Evolutionary conservation across 2,888 invertebrate species (phyloP).

Genomic region (Nymphalis urticae): DNA sequence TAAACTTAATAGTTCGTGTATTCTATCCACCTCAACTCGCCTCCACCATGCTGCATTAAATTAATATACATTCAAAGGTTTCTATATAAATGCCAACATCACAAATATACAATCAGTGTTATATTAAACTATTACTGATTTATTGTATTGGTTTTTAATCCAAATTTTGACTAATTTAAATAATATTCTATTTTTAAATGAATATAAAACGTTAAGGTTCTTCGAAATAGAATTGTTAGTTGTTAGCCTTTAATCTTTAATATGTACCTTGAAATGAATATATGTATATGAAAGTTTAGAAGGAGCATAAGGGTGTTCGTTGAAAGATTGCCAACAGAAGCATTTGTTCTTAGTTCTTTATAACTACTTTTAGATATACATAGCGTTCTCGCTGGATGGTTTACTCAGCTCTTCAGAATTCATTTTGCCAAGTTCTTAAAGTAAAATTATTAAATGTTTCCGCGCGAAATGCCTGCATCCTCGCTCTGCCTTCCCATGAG

Average conservation of each 20-base stretch:
- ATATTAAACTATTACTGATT: too few species aligned
- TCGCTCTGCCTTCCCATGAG: background rate
- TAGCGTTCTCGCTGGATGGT: slow-evolving; percentile 4
- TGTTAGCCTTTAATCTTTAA: background rate
- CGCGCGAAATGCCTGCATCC: slow-evolving; percentile 14
- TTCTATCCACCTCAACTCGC: too few species aligned
- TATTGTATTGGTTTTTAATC: too few species aligned
- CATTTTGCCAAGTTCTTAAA: slow-evolving; percentile 20
- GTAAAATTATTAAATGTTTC: slow-evolving; percentile 25
- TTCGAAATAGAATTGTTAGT: too few species aligned
- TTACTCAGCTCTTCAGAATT: slow-evolving; percentile 14
- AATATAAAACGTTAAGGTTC: too few species aligned
- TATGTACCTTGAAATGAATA: background rate
- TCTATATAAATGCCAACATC: too few species aligned
- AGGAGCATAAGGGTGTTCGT: background rate
- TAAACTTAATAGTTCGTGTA: too few species aligned
- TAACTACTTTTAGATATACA: slow-evolving; percentile 6
- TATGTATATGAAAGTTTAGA: slow-evolving; percentile 2
- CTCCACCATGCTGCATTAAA: too few species aligned
- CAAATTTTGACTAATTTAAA: too few species aligned
- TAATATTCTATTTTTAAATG: too few species aligned
- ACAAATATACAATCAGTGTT: too few species aligned
- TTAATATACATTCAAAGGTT: too few species aligned
- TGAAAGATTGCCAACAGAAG: slow-evolving; percentile 4
- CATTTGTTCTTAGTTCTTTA: slow-evolving; percentile 11